Percentiles rank a stretch among this genome's conserved stretches.
phyloP scores from a whole-genome alignment of 2,113 vertebrate genomes.

The Ophiodon elongatus region DNA sequence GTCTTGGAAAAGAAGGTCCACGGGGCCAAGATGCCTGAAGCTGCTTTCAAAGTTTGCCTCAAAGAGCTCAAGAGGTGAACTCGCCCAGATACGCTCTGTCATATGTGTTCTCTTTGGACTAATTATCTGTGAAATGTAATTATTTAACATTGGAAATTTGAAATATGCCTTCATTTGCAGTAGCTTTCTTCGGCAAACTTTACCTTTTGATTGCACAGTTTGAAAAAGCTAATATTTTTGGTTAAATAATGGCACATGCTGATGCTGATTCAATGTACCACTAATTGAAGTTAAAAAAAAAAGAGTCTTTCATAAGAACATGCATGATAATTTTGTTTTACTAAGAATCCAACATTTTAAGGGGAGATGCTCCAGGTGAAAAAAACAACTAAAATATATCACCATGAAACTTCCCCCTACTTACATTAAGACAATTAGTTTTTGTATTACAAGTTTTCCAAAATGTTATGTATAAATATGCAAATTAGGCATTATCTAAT shows the following conservation, averaged over 20 bases:
- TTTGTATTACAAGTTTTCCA: too few species aligned
- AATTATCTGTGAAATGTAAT: neutral
- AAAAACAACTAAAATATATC: too few species aligned
- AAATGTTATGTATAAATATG: too few species aligned
- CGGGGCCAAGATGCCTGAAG: conserved; percentile 91
- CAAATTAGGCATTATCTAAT: too few species aligned
- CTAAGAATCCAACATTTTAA: neutral
- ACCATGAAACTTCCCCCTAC: too few species aligned
- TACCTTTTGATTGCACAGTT: neutral
- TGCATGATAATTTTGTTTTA: neutral
- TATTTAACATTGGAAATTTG: neutral
- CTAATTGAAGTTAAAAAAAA: neutral
- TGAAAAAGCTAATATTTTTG: neutral
- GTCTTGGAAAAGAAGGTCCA: conserved; percentile 92
- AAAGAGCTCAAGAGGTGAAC: conserved; percentile 95
- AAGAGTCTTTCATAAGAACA: too few species aligned
- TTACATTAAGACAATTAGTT: too few species aligned
- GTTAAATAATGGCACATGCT: neutral
- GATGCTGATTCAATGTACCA: neutral
- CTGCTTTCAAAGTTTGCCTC: conserved; percentile 92
- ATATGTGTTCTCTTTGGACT: neutral
- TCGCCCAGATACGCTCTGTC: too few species aligned
- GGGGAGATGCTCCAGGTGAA: too few species aligned
- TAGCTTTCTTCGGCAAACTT: neutral
- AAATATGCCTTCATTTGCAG: neutral